These are phyloP conservation scores for Rhopilema esculentum DNA, from an alignment of 30 jellyfish, hydroid and myxozoan species.

Conservation along the genomic window DNA sequence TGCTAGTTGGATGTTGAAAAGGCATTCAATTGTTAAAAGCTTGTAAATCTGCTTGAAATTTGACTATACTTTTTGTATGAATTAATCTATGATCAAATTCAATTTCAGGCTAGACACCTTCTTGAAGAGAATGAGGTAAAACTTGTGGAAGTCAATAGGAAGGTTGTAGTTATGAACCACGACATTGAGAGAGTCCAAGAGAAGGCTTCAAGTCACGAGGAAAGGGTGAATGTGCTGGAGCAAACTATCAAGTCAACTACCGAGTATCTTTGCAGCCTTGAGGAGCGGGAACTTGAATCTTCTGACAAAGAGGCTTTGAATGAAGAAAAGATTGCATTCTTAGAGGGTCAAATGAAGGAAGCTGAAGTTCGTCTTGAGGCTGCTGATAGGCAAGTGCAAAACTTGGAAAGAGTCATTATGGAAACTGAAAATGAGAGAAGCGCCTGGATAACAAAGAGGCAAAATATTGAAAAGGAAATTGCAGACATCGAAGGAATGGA, in stretches of 20 bases:
- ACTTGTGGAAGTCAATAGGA: constrained; percentile 78
- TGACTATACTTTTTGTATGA: too few relatives aligned
- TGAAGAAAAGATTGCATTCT: constrained; percentile 82
- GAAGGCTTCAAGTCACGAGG: constrained; percentile 72
- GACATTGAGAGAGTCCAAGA: constrained; percentile 72
- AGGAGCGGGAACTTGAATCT: constrained; percentile 84
- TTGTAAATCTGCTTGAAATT: too few relatives aligned
- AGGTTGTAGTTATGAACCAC: constrained; percentile 80
- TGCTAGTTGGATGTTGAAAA: too few relatives aligned
- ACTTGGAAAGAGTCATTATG: constrained; percentile 73
- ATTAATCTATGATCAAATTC: not conserved
- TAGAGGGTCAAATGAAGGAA: constrained; percentile 88
- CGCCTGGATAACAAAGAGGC: constrained; percentile 71
- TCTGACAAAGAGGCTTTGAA: constrained; percentile 78
- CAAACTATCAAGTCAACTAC: constrained; percentile 81
- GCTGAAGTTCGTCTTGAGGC: constrained; percentile 89
- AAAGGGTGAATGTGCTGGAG: constrained; percentile 77
- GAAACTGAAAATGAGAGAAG: constrained; percentile 79
- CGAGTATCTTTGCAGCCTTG: constrained; percentile 76
- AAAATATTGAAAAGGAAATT: constrained; percentile 80
- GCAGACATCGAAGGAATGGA: constrained; percentile 71
- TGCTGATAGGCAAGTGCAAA: constrained; percentile 81
- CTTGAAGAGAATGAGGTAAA: constrained; percentile 84
- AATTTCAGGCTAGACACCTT: constrained; percentile 51
- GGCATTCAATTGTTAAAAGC: too few relatives aligned